phyloP scores from a whole-genome alignment of 2,113 vertebrate genomes.

The Ifrita kowaldi region DNA sequence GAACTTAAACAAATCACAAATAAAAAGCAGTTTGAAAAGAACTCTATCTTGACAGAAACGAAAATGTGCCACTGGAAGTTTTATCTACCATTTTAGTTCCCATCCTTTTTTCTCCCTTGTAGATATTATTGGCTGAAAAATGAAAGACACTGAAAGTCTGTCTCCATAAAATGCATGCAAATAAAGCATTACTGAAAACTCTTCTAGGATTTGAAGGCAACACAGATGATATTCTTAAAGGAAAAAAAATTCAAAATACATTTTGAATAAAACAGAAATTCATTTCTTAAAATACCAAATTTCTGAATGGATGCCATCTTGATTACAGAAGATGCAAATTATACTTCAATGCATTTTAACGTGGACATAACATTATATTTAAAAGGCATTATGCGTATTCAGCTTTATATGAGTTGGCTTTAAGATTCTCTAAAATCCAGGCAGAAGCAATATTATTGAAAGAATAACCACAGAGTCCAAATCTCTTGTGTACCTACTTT shows the following conservation, averaged over 20 bases:
- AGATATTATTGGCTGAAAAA: neutral
- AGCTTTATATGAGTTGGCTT: neutral
- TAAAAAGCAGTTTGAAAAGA: neutral
- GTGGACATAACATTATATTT: neutral
- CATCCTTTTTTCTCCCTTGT: neutral
- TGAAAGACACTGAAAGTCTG: neutral
- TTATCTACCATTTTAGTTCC: neutral
- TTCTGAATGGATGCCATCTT: neutral
- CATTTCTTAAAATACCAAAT: neutral
- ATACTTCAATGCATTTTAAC: neutral
- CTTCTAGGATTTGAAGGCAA: neutral
- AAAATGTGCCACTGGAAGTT: neutral
- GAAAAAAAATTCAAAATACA: neutral
- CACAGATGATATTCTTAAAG: neutral
- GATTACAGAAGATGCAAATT: neutral
- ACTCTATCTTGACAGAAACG: neutral
- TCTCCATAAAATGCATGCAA: neutral
- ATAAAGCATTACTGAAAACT: neutral
- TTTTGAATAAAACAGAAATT: neutral
- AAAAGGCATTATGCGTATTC: neutral
- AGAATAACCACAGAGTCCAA: neutral
- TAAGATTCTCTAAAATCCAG: neutral
- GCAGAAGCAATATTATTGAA: neutral
- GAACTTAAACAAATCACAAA: neutral
- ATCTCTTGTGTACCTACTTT: conserved; percentile 77